Conservation (phyloP, 2,888 invertebrate species). For the Seladonia tumulorum region DNA sequence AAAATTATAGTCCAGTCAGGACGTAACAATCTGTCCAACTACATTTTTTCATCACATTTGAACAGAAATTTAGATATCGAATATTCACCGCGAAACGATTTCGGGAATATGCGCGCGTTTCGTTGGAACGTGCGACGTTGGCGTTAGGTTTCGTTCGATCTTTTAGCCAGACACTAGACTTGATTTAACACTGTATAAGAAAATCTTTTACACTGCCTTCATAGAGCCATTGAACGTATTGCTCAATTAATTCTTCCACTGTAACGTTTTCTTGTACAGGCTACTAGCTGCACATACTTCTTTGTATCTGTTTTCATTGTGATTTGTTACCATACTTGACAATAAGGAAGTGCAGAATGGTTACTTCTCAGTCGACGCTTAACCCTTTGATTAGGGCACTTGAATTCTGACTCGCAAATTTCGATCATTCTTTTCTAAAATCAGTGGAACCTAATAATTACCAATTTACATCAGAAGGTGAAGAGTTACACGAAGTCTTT, state of each 20-base stretch:
- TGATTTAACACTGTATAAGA: conserved; percentile 46
- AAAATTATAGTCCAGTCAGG: neutral
- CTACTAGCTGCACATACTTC: conserved; percentile 47
- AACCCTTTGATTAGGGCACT: neutral
- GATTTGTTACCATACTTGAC: conserved; percentile 68
- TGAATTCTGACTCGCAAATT: neutral
- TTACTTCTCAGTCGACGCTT: conserved; percentile 18
- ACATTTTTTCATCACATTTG: neutral
- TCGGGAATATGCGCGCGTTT: neutral
- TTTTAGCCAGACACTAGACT: conserved; percentile 27
- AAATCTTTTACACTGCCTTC: conserved; percentile 68
- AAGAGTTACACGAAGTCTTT: neutral
- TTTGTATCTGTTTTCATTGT: conserved; percentile 64
- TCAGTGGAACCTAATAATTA: neutral
- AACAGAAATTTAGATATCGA: conserved; percentile 15
- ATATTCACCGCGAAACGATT: conserved; percentile 1
- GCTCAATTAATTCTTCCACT: conserved; percentile 71
- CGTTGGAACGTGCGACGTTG: conserved; percentile 18
- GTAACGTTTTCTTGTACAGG: conserved; percentile 50
- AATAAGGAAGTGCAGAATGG: conserved; percentile 61
- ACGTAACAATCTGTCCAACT: neutral
- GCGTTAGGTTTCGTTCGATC: conserved; percentile 22
- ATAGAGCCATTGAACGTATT: conserved; percentile 67
- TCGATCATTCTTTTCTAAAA: neutral
- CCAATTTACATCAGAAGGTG: neutral